Evolutionary conservation across 2,797 vertebrate species (phyloP), one percentile per base, ranked within the genome.

Genomic region (Balearica regulorum): DNA sequence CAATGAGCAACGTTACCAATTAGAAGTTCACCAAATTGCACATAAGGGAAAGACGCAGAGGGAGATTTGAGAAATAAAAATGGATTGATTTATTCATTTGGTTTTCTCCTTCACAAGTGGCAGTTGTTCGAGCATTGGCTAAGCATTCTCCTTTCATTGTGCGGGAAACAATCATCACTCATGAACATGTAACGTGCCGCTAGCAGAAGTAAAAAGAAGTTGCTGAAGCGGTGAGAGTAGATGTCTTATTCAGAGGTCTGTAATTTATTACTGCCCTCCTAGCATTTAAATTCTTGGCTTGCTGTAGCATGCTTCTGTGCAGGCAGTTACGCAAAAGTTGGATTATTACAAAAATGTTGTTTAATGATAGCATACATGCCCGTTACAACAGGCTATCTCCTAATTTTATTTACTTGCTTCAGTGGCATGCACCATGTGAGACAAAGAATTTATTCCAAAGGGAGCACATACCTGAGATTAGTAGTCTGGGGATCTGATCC

Each of bases 41-140:
- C 0, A 0, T 75, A 82, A 75, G 13, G 16, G 22, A 77, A 44
- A 92, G 44, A 60, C 69, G 29, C 31, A 51, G 29, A 55, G 61
- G 31, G 26, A 31, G 18, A 58, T 69, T 11, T 79, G 49, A 90
- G 60, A 94, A 93, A 87, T 72, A 87, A 82, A 95, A 95, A 41
- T 35, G 2, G 11, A 69, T 86, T 69, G 49, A 91, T 94, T 60
- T 72, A 57, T 92, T 77, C 7, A 19, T 80, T 91, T 53, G 25
- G 0, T 91, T 90, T 94, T 61, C 54, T 84, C 10, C 21, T 85
- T 46, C 65, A 55, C 33, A 65, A 84, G 53, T 77, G 64, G 11
- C 51, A 37, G 8, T 64, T 83, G 43, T 89, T 83, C 2, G 3
- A 46, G 41, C 61, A 51, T 5, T 82, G 31, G 16, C 28, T 60